Evolutionary conservation across 2,797 vertebrate genomes (phyloP).

Genomic region (Heterohyrax brucei): DNA sequence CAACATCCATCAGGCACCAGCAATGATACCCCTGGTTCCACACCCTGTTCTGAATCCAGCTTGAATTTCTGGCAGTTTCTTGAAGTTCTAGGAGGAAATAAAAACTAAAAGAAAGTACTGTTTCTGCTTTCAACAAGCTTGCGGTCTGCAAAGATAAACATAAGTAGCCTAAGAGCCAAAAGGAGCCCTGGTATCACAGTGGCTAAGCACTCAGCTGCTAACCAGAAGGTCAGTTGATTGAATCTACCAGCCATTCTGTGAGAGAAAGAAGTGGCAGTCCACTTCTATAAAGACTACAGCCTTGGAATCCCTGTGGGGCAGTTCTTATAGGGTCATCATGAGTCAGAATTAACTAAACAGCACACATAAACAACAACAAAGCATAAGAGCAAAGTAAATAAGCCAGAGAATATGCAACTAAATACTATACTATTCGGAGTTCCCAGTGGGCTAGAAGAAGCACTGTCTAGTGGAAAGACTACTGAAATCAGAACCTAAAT

Average conservation of each 20-base stretch:
- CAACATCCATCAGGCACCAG: too few relatives aligned
- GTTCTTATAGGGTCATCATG: not conserved
- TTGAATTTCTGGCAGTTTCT: too few relatives aligned
- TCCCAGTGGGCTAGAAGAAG: not conserved
- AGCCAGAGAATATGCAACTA: slow-evolving; percentile 33
- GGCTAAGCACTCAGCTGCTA: not conserved
- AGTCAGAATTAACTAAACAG: not conserved
- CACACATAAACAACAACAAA: not conserved
- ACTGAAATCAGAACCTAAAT: slow-evolving; percentile 63
- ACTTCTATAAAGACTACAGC: not conserved
- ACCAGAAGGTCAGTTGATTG: not conserved
- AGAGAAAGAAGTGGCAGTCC: not conserved
- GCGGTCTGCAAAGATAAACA: not conserved
- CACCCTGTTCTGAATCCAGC: too few relatives aligned
- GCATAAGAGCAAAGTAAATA: not conserved
- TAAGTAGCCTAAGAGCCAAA: not conserved
- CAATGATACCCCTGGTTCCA: too few relatives aligned
- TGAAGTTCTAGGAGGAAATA: not conserved
- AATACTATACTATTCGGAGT: not conserved
- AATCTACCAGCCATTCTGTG: not conserved
- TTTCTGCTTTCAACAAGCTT: slow-evolving; percentile 56
- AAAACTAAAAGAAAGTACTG: slow-evolving; percentile 45
- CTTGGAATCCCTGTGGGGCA: not conserved
- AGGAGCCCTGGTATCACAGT: not conserved
- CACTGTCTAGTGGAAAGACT: slow-evolving; percentile 25